phyloP scores from a whole-genome alignment of 2,797 vertebrate genomes.

The Pelobates cultripes region DNA sequence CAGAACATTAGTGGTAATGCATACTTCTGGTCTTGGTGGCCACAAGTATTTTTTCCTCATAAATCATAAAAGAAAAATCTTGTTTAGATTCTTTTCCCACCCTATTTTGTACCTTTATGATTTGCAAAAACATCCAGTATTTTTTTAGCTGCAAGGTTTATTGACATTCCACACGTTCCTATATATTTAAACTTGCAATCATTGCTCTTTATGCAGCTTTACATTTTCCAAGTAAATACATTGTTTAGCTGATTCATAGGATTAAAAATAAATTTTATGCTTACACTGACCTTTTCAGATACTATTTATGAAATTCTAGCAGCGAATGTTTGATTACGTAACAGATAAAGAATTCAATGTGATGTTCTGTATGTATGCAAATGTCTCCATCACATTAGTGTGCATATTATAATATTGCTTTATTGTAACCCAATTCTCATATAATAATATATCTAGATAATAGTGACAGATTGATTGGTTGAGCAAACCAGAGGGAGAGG shows the following conservation, averaged over 20 bases:
- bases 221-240: neutral
- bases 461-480: neutral
- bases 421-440: neutral
- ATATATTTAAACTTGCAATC: neutral
- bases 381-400: neutral
- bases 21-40: no score
- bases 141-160: no score
- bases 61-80: no score
- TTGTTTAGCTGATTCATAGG: neutral
- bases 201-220: neutral
- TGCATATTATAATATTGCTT: constrained; percentile 1
- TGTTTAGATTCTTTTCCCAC: no score
- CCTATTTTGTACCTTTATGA: no score
- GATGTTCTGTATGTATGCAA: neutral
- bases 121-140: no score
- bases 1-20: no score
- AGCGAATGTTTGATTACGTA: neutral
- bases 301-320: neutral
- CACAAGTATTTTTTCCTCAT: no score
- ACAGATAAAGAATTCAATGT: neutral
- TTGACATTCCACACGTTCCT: no score
- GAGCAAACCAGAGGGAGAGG: constrained; percentile 6
- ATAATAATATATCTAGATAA: neutral
- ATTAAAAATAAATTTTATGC: neutral
- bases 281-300: neutral